Base-by-base conservation (phyloP, 1,140 invertebrate genomes). In the Dreissena rostriformis region DNA sequence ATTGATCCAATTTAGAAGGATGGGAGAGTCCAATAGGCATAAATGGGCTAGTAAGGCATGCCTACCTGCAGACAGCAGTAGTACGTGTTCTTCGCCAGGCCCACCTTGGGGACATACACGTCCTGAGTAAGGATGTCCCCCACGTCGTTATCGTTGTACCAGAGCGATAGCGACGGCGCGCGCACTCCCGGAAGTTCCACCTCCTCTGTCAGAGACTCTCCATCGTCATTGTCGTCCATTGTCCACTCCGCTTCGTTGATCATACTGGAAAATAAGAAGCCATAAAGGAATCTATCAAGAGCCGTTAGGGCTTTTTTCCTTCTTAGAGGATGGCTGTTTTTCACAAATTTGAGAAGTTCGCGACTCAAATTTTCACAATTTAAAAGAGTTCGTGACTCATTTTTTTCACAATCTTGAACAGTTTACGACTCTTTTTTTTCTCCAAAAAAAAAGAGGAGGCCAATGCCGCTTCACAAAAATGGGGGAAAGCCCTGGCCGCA, bases 71-170 rank as follows among this genome's bases (percentile, higher is more conserved):
- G 67, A 57, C 87, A 88, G 39, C 87, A 88, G 72, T 88, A 88
- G 55, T 88, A 87, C 0, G 87, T 88, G 26, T 63, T 78, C 39
- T 71, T 76, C 10, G 86, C 76, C 10, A 86, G 55, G 15, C 86
- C 86, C 22, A 55, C 26, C 17, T 52, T 57, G 0, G 87, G 87
- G 11, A 88, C 87, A 57, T 79, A 79, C 17, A 88, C 84, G 52
- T 88, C 87, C 26, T 88, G 86, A 57, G 84, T 67, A 7, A 88
- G 80, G 26, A 88, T 88, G 72, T 88, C 87, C 0, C 86, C 86
- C 28, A 70, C 53, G 15, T 63, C 79, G 28, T 65, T 26, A 70
- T 88, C 86, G 15, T 86, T 52, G 55, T 82, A 87, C 55, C 71
- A 72, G 15, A 87, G 53, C 22, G 77, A 79, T 0, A 86, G 67